phyloP scores from a whole-genome alignment of 2,113 vertebrate species.

The Chauna torquata region DNA sequence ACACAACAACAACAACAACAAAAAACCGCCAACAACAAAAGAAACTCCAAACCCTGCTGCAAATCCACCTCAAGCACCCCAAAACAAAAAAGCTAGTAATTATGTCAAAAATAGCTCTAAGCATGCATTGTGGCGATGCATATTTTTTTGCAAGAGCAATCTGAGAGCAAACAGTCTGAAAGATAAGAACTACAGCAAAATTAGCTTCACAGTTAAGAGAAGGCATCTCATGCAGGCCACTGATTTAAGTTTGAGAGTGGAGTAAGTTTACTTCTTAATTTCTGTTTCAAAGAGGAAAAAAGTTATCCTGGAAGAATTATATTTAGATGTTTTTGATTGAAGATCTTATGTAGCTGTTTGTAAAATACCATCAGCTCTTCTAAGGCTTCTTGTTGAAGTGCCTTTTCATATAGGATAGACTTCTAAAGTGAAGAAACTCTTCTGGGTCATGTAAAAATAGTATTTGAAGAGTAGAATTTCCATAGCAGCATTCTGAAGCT shows the following conservation, averaged over 20 bases:
- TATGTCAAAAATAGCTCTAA: not conserved
- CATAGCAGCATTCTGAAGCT: slow-evolving; percentile 51
- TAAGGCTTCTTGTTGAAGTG: not conserved
- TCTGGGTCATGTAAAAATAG: slow-evolving; percentile 61
- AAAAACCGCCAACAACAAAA: not conserved
- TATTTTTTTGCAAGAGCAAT: not conserved
- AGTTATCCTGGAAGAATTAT: not conserved
- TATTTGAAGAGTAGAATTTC: slow-evolving; percentile 47
- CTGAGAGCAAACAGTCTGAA: not conserved
- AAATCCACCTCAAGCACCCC: not conserved
- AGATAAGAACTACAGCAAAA: not conserved
- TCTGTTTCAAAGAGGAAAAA: not conserved
- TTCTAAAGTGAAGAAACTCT: slow-evolving; percentile 21
- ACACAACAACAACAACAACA: not conserved
- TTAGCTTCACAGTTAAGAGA: not conserved
- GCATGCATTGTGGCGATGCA: not conserved
- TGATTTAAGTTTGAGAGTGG: not conserved
- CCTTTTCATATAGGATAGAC: not conserved
- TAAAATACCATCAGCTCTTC: slow-evolving; percentile 24
- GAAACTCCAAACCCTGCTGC: not conserved
- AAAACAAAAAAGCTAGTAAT: not conserved
- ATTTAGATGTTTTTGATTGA: slow-evolving; percentile 1
- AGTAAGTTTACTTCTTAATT: not conserved
- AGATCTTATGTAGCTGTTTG: not conserved
- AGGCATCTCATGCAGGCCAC: not conserved